Evolutionary conservation across 2,113 vertebrate genomes (phyloP).

Genomic region (Enhydra lutris): DNA sequence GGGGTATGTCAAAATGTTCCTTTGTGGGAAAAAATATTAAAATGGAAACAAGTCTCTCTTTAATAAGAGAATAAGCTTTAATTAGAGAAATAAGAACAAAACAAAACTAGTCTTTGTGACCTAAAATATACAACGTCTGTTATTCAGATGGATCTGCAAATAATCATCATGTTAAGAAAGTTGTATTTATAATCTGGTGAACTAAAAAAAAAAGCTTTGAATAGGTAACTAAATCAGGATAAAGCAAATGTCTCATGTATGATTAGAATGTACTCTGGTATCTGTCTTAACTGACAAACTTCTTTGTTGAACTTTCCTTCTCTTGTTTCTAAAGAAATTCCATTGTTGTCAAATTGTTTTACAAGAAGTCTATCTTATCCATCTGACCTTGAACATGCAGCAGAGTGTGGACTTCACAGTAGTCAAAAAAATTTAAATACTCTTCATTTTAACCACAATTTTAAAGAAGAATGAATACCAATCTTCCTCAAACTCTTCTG

Average conservation of each 20-base stretch:
- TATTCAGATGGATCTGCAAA: not conserved
- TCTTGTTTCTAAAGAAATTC: not conserved
- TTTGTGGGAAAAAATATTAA: constrained; percentile 24
- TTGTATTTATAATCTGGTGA: not conserved
- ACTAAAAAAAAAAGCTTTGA: not conserved
- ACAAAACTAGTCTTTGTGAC: not conserved
- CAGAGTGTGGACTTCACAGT: not conserved
- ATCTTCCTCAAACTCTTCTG: not conserved
- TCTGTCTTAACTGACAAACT: not conserved
- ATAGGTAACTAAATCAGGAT: not conserved
- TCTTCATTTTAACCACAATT: not conserved
- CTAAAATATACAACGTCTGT: not conserved
- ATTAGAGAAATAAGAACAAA: not conserved
- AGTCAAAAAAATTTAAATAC: not conserved
- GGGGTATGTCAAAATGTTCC: not conserved
- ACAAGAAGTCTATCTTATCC: not conserved
- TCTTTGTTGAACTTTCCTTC: not conserved
- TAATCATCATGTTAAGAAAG: not conserved
- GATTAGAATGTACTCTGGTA: not conserved
- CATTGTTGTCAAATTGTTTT: not conserved
- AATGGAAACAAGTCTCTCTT: not conserved
- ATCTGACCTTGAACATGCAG: not conserved
- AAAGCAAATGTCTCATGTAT: not conserved
- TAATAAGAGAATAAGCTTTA: constrained; percentile 3
- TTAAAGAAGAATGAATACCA: not conserved